These are phyloP conservation scores for Limonius californicus DNA, from an alignment of 1,140 invertebrate species.

Conservation along the genomic window DNA sequence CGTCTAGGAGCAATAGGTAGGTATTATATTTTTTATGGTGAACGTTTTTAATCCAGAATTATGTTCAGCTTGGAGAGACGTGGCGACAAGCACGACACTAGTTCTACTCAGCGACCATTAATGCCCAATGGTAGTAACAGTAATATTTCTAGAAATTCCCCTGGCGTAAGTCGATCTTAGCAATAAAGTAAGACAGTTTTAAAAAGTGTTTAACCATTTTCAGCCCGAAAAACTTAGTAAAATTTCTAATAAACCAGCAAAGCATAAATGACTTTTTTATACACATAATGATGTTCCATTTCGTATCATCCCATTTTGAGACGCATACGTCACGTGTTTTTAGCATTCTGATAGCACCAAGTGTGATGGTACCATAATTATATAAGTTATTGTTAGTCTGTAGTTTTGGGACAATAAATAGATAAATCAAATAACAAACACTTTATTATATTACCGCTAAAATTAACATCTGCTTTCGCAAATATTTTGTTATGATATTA, in stretches of 20 bases:
- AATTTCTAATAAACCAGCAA: neutral
- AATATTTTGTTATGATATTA: too few species aligned
- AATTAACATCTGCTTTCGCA: too few species aligned
- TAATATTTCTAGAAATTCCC: neutral
- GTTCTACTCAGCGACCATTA: slow-evolving; percentile 45
- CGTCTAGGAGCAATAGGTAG: slow-evolving; percentile 67
- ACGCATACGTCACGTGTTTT: neutral
- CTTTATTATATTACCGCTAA: too few species aligned
- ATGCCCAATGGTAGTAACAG: slow-evolving; percentile 39
- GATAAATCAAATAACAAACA: too few species aligned
- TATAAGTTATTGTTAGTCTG: neutral
- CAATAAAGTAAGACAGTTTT: too few species aligned
- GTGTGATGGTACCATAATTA: neutral
- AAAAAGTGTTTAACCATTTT: too few species aligned
- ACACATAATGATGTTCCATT: neutral
- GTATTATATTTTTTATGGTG: neutral
- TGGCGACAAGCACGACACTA: slow-evolving; percentile 37
- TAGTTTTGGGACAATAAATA: neutral
- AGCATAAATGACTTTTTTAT: neutral
- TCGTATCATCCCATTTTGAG: neutral
- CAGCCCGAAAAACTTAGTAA: neutral
- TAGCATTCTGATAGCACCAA: neutral
- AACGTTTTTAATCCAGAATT: neutral
- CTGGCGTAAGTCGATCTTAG: slow-evolving; percentile 8
- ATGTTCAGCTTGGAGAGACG: slow-evolving; percentile 38